Percentiles rank a stretch among this genome's conserved stretches.
phyloP scores from a whole-genome alignment of 2,888 invertebrate species.

The Plebejus melissa region DNA sequence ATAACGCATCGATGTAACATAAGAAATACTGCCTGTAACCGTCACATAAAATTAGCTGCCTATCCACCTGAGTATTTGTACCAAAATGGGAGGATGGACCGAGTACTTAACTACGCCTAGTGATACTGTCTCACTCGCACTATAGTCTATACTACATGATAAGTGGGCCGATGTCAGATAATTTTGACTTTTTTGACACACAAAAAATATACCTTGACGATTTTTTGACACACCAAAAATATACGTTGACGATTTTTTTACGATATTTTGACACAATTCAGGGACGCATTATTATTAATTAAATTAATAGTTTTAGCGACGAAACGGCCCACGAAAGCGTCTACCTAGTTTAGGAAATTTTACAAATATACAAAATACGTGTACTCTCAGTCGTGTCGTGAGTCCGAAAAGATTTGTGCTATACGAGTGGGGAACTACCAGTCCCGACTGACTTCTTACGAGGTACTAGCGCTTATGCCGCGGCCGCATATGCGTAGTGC shows the following conservation, averaged over 20 bases:
- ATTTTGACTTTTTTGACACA: background rate
- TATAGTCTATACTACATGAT: slow-evolving; percentile 44
- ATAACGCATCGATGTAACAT: slow-evolving; percentile 3
- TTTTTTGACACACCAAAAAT: background rate
- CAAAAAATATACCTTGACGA: background rate
- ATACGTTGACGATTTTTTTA: background rate
- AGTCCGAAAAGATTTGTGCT: slow-evolving; percentile 37
- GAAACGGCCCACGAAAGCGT: slow-evolving; percentile 46
- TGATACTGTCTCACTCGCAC: slow-evolving; percentile 63
- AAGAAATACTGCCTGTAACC: slow-evolving; percentile 22
- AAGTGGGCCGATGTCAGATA: slow-evolving; percentile 45
- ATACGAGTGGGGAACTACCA: slow-evolving; percentile 25
- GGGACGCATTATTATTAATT: background rate
- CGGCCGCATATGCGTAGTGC: no score
- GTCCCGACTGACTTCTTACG: slow-evolving; percentile 20
- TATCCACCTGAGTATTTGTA: slow-evolving; percentile 68
- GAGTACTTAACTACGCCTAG: slow-evolving; percentile 50
- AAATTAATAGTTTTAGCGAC: background rate
- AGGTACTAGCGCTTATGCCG: background rate
- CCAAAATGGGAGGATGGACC: slow-evolving; percentile 61
- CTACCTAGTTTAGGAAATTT: slow-evolving; percentile 45
- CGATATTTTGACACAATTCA: background rate
- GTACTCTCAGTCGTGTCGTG: slow-evolving; percentile 50
- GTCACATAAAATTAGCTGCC: slow-evolving; percentile 47
- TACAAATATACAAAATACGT: slow-evolving; percentile 65